Conservation (phyloP, 2,113 vertebrate genomes). For the Nycticorax nycticorax region DNA sequence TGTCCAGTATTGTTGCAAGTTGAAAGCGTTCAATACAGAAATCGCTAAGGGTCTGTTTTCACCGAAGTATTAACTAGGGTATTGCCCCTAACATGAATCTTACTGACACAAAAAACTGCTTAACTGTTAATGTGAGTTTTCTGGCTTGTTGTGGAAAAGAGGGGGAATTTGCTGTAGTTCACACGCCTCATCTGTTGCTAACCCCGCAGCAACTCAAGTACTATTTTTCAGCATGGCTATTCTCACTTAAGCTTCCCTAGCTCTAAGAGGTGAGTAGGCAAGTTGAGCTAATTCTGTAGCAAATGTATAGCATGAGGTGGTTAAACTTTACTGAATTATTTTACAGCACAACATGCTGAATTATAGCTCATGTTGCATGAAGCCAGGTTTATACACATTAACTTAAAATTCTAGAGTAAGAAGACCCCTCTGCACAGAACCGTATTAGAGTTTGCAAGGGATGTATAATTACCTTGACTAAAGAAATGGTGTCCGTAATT, state of each 20-base stretch:
- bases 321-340: not conserved
- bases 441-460: not conserved
- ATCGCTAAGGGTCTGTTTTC: not conserved
- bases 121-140: not conserved
- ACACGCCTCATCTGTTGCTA: not conserved
- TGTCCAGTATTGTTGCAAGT: not conserved
- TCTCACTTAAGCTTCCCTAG: not conserved
- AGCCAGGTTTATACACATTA: not conserved
- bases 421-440: not conserved
- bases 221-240: slow-evolving; percentile 13
- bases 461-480: not conserved
- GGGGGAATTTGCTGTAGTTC: not conserved
- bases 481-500: not conserved
- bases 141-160: slow-evolving; percentile 11
- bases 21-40: not conserved
- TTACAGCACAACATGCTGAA: not conserved
- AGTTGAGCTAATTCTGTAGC: slow-evolving; percentile 6
- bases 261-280: slow-evolving; percentile 5
- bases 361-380: not conserved
- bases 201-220: not conserved
- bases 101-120: not conserved
- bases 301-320: not conserved
- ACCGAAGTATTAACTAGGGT: not conserved
- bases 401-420: not conserved
- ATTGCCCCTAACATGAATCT: not conserved